These are phyloP conservation scores for Lasioglossum leucozonium DNA, from an alignment of 2,888 invertebrate genomes.

Conservation along the genomic window DNA sequence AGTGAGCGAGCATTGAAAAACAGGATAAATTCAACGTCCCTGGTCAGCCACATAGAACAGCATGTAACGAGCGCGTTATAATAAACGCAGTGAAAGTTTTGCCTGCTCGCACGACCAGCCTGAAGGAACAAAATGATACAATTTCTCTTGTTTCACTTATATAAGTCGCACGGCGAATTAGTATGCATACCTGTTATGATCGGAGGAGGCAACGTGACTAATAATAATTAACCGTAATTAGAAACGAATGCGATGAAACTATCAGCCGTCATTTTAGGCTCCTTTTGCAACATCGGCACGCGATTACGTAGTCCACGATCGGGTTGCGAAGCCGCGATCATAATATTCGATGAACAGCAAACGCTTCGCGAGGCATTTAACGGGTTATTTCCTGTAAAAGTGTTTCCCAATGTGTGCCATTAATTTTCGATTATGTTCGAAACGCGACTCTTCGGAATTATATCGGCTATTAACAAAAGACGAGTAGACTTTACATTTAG, in stretches of 20 bases:
- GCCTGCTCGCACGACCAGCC: conserved; percentile 52
- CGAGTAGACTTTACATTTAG: no score
- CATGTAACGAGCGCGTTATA: conserved; percentile 62
- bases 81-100: conserved; percentile 78
- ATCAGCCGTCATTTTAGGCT: not conserved
- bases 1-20: conserved; percentile 9
- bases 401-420: not conserved
- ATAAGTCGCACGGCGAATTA: conserved; percentile 35
- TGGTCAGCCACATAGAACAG: conserved; percentile 50
- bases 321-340: not conserved
- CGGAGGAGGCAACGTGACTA: not conserved
- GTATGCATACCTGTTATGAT: conserved; percentile 7
- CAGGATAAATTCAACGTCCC: conserved; percentile 34
- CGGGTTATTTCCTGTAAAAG: not conserved
- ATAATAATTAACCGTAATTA: not conserved
- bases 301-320: not conserved
- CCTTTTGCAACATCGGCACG: not conserved
- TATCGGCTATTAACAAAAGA: no score
- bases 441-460: not conserved
- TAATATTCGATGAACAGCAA: not conserved
- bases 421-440: not conserved
- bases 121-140: conserved; percentile 73
- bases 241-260: not conserved
- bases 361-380: not conserved
- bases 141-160: conserved; percentile 77